A percentile compares a stretch with the other conserved stretches of the same genome.
Evolutionary conservation across 2,797 vertebrate genomes (phyloP).

Genomic region (Antennarius maculatus): DNA sequence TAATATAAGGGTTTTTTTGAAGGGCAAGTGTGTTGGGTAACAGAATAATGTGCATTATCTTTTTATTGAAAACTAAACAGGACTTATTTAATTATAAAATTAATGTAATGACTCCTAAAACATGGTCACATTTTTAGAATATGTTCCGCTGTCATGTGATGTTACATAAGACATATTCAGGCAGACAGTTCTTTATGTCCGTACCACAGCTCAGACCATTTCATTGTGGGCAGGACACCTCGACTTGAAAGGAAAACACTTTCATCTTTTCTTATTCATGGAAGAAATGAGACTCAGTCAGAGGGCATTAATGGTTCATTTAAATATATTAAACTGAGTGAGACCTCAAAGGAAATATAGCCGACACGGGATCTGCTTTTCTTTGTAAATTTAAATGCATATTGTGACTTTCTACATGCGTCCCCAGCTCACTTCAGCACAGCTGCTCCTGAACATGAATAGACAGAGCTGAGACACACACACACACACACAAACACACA

Average conservation of each 20-base stretch:
- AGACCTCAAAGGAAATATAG: conserved; percentile 31
- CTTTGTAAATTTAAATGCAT: conserved; percentile 46
- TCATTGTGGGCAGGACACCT: conserved; percentile 7
- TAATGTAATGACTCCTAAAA: not conserved
- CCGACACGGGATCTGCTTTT: not conserved
- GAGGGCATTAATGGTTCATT: conserved; percentile 33
- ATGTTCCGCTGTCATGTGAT: not conserved
- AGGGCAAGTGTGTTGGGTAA: not conserved
- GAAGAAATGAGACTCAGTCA: conserved; percentile 22
- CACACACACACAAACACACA: conserved; percentile 29
- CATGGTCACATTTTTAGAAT: not conserved
- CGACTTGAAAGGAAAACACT: conserved; percentile 19
- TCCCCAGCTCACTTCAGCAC: conserved; percentile 62
- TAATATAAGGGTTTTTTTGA: no score
- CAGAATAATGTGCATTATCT: not conserved
- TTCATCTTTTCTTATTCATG: conserved; percentile 17
- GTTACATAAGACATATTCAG: conserved; percentile 15
- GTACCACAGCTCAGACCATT: conserved; percentile 9
- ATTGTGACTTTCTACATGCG: conserved; percentile 26
- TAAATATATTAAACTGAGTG: conserved; percentile 37
- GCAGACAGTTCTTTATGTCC: conserved; percentile 10
- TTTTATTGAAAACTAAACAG: not conserved
- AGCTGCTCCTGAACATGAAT: conserved; percentile 65
- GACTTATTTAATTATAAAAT: not conserved
- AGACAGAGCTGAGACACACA: conserved; percentile 46